These are phyloP conservation scores for Passerculus sandwichensis DNA, from an alignment of 2,797 vertebrate species.

Conservation along the genomic window DNA sequence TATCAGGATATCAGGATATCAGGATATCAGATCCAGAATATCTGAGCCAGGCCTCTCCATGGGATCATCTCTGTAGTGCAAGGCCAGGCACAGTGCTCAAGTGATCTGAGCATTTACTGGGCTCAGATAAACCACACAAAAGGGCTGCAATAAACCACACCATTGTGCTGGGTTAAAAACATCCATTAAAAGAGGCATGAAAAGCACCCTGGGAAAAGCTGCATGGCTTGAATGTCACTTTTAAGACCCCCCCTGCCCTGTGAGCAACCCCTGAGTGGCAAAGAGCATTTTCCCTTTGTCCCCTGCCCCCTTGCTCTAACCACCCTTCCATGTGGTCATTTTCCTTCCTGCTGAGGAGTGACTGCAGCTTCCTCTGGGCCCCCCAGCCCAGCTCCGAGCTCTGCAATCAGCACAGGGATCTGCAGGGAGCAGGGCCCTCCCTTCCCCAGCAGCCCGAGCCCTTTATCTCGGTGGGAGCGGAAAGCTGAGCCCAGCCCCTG, in stretches of 20 bases:
- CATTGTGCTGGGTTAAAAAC: not conserved
- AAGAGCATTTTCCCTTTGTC: not conserved
- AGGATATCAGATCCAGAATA: not conserved
- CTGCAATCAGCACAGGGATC: not conserved
- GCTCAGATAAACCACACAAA: not conserved
- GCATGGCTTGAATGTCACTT: not conserved
- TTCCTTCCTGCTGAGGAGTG: constrained; percentile 74
- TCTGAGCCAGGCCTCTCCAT: not conserved
- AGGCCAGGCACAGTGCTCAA: not conserved
- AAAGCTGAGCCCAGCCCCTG: not conserved
- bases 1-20: no score
- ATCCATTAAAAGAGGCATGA: not conserved
- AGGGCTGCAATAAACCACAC: not conserved
- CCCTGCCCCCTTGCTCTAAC: constrained; percentile 21
- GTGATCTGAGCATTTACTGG: not conserved
- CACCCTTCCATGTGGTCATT: constrained; percentile 70
- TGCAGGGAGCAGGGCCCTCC: constrained; percentile 42
- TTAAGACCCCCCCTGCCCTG: not conserved
- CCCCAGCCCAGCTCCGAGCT: not conserved
- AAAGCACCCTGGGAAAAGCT: not conserved
- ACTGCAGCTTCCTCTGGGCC: constrained; percentile 72
- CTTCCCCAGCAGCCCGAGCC: constrained; percentile 59
- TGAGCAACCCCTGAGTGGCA: not conserved
- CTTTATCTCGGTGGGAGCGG: constrained; percentile 49
- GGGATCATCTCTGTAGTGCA: not conserved